Percentiles rank a stretch among this genome's conserved stretches.
Evolutionary conservation across 2,888 invertebrate species (phyloP).

Genomic region (Agriopis leucophaearia): DNA sequence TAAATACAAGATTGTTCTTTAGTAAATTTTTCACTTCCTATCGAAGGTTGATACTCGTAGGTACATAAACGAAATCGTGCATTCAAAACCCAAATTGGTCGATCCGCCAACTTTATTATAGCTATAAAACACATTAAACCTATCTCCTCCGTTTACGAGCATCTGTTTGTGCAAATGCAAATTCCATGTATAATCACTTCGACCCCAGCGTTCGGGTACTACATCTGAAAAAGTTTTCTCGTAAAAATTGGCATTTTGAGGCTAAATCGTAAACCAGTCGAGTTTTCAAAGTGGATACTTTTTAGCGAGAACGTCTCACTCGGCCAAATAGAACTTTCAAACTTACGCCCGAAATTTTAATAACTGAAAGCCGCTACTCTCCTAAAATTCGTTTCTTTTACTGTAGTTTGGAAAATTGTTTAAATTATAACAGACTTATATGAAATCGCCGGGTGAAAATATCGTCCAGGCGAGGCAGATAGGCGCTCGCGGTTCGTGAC

Average conservation of each 20-base stretch:
- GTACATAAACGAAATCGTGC: conserved; percentile 7
- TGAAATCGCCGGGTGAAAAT: conserved; percentile 52
- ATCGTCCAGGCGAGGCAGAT: conserved; percentile 35
- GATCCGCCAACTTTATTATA: conserved; percentile 53
- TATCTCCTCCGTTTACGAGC: conserved; percentile 57
- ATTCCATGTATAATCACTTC: conserved; percentile 68
- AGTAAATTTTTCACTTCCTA: conserved; percentile 31
- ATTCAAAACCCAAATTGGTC: conserved; percentile 44
- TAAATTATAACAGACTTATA: conserved; percentile 56
- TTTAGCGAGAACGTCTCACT: conserved; percentile 65
- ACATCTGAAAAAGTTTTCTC: conserved; percentile 73
- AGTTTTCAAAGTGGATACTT: conserved; percentile 62
- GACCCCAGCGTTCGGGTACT: conserved; percentile 57
- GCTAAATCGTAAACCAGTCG: conserved; percentile 68
- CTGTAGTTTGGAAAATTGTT: conserved; percentile 56
- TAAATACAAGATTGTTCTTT: conserved; percentile 30
- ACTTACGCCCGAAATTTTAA: conserved; percentile 71
- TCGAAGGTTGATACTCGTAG: background rate
- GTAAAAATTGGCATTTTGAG: conserved; percentile 71
- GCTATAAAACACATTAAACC: conserved; percentile 54
- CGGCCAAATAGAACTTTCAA: conserved; percentile 63
- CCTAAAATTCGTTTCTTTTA: conserved; percentile 59
- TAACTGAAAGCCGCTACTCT: conserved; percentile 62
- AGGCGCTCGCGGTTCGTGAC: conserved; percentile 43
- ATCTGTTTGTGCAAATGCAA: conserved; percentile 67